A percentile compares a stretch with the other conserved stretches of the same genome.
Evolutionary conservation across 2,888 invertebrate genomes (phyloP).

Genomic region (Dorcus hopei): DNA sequence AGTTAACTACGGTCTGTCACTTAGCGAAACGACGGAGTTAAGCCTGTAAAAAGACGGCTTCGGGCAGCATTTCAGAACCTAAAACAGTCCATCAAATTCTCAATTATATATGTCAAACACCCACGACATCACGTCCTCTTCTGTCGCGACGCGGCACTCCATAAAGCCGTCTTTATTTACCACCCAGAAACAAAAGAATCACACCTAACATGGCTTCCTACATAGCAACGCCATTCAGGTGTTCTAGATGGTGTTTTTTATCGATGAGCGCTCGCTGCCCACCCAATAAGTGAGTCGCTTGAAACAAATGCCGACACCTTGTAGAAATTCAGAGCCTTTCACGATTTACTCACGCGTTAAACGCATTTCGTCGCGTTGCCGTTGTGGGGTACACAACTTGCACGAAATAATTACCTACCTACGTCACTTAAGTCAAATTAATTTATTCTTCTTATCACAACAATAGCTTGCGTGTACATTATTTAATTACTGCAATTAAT

Average conservation of each 20-base stretch:
- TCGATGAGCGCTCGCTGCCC: slow-evolving; percentile 46
- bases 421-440: too few species aligned
- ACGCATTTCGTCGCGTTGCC: too few species aligned
- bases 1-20: slow-evolving; percentile 8
- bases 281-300: slow-evolving; percentile 47
- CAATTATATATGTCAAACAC: slow-evolving; percentile 41
- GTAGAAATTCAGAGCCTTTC: slow-evolving; percentile 31
- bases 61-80: slow-evolving; percentile 24
- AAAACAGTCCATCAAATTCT: slow-evolving; percentile 41
- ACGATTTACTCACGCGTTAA: slow-evolving; percentile 5
- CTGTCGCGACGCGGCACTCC: slow-evolving; percentile 5
- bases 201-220: slow-evolving; percentile 48
- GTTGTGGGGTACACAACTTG: too few species aligned
- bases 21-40: slow-evolving; percentile 6
- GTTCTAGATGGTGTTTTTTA: slow-evolving; percentile 44
- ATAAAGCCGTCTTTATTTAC: slow-evolving; percentile 36
- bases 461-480: too few species aligned
- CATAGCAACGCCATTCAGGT: slow-evolving; percentile 48
- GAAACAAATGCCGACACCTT: slow-evolving; percentile 46
- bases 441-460: too few species aligned
- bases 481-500: too few species aligned
- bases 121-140: slow-evolving; percentile 23
- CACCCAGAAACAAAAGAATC: slow-evolving; percentile 49
- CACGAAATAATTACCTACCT: too few species aligned
- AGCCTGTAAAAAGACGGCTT: neutral